Base-by-base conservation (phyloP, 2,797 vertebrate genomes). In the Micromesistius poutassou region DNA sequence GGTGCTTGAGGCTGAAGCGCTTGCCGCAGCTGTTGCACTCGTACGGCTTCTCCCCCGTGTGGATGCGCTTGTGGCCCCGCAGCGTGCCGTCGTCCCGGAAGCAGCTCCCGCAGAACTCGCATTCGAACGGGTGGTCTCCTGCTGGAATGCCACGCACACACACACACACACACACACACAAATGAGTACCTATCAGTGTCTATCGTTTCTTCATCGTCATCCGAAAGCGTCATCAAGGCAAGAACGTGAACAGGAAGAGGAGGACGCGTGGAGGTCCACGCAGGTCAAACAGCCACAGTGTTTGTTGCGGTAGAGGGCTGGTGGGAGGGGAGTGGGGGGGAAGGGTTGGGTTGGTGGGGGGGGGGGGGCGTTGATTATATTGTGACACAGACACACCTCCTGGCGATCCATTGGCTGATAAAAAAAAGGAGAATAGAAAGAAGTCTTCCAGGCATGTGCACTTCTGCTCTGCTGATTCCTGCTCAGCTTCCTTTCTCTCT, bases 1-100 rank as follows among this genome's bases (percentile, higher is more conserved):
- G 98, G 92, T 99, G 98, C 89, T 99, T 99, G 82, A 99, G 96
- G 91, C 97, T 99, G 93, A 99, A 99, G 91, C 96, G 96, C 93
- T 99, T 99, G 81, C 98, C 98, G 0, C 98, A 99, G 90, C 98
- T 97, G 0, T 99, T 99, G 93, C 98, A 99, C 88, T 99, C 97
- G 0, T 99, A 99, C 81, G 98, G 98, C 80, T 99, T 99, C 93
- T 99, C 98, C 0, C 98, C 98, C 0, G 97, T 99, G 94, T 99
- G 98, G 92, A 98, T 98, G 85, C 97, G 98, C 83, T 99, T 99
- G 91, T 99, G 98, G 86, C 97, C 96, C 91, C 97, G 96, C 89
- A 99, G 94, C 0, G 97, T 98, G 93, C 96, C 97, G 90, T 99
- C 98, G 0, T 99, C 98, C 80, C 97, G 95, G 94, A 99, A 99